Evolutionary conservation across 2,888 invertebrate species (phyloP).

Genomic region (Drosophila quinaria): DNA sequence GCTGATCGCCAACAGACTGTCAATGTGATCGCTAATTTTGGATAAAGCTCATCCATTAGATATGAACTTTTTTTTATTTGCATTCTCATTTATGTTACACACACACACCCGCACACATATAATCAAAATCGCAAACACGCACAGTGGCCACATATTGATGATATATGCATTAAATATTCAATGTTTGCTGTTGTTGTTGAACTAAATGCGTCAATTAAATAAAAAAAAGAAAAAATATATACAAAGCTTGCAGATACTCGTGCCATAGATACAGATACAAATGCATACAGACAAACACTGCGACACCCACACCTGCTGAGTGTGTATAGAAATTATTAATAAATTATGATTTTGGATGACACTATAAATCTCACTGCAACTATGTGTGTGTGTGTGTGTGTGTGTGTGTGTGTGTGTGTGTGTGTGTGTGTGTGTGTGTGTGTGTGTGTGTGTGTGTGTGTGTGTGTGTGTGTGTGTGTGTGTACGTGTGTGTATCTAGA

Average conservation of each 20-base stretch:
- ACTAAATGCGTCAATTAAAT: conserved; percentile 80
- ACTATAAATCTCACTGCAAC: conserved; percentile 58
- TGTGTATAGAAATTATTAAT: conserved; percentile 68
- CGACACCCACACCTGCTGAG: conserved; percentile 36
- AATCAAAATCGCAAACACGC: background rate
- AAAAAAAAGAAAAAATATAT: conserved; percentile 36
- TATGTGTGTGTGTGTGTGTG: conserved; percentile 2
- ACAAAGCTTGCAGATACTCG: conserved; percentile 31
- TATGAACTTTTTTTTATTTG: conserved; percentile 32
- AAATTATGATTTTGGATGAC: conserved; percentile 75
- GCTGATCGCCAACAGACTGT: conserved; percentile 9
- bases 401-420: conserved; percentile 1
- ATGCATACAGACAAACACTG: conserved; percentile 17
- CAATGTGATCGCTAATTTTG: conserved; percentile 18
- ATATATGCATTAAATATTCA: conserved; percentile 44
- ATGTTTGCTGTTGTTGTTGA: conserved; percentile 38
- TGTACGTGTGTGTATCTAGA: conserved; percentile 2
- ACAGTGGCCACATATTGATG: conserved; percentile 23
- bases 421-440: conserved; percentile 3
- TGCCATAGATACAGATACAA: conserved; percentile 21
- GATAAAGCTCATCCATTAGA: conserved; percentile 25
- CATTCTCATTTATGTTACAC: conserved; percentile 26
- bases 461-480: conserved; percentile 1
- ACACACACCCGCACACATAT: conserved; percentile 5
- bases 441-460: conserved; percentile 2